Conservation (phyloP, 2,113 vertebrate species). For the Plotosus lineatus region DNA sequence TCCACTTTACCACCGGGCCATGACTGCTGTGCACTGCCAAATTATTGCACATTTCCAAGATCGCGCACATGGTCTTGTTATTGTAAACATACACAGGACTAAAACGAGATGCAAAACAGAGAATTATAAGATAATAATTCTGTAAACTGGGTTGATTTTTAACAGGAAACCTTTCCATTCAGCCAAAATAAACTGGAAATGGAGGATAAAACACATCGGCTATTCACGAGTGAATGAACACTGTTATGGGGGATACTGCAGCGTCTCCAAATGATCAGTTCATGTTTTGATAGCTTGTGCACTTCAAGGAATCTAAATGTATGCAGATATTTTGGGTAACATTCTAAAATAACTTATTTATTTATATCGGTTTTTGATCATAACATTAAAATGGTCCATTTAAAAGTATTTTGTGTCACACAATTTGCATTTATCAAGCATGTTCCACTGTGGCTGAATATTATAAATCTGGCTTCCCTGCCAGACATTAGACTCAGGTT, state of each 20-base stretch:
- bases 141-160: too few species aligned
- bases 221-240: too few species aligned
- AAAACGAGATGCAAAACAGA: too few species aligned
- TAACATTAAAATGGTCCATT: neutral
- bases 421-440: neutral
- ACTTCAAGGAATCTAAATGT: neutral
- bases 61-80: too few species aligned
- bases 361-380: neutral
- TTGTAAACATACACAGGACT: too few species aligned
- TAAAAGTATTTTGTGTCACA: neutral
- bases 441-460: neutral
- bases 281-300: neutral
- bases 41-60: too few species aligned
- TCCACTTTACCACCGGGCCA: too few species aligned
- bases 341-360: neutral
- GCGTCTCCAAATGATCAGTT: neutral
- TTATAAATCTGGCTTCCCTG: neutral
- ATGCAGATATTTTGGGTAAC: neutral
- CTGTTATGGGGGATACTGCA: neutral
- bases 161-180: too few species aligned
- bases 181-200: too few species aligned
- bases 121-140: too few species aligned
- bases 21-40: too few species aligned
- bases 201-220: too few species aligned
- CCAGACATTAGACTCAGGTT: neutral